These are phyloP conservation scores for Hirtodrosophila histrioides DNA, from an alignment of 2,888 invertebrate genomes.

Conservation along the genomic window DNA sequence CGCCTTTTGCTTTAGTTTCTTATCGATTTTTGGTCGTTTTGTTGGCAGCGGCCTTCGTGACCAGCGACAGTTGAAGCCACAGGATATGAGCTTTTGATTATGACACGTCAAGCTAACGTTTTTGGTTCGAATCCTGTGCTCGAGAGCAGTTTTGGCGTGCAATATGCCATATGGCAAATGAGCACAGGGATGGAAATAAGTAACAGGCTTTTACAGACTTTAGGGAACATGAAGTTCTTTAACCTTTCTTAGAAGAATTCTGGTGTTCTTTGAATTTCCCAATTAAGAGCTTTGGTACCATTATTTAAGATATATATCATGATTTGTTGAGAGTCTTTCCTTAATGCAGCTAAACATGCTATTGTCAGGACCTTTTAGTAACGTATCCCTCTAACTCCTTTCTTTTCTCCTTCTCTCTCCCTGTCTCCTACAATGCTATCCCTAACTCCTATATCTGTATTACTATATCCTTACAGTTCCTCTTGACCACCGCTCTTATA, in stretches of 20 bases:
- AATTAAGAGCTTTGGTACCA: no score
- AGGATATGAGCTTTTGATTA: slow-evolving; percentile 77
- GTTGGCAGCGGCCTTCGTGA: slow-evolving; percentile 59
- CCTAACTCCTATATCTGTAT: background rate
- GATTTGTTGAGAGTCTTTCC: no score
- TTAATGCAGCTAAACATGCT: no score
- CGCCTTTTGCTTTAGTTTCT: slow-evolving; percentile 31
- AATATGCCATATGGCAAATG: no score
- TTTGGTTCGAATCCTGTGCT: slow-evolving; percentile 18
- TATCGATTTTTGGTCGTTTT: slow-evolving; percentile 64
- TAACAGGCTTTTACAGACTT: no score
- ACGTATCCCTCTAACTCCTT: background rate
- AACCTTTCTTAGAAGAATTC: no score
- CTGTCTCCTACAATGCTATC: background rate
- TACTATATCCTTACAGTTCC: slow-evolving; percentile 59
- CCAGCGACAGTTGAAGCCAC: slow-evolving; percentile 62
- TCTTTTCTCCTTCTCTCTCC: background rate
- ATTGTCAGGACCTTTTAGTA: no score
- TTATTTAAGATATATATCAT: no score
- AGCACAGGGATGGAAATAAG: no score
- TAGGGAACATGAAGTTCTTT: no score
- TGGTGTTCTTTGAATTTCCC: no score
- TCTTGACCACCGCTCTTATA: slow-evolving; percentile 80
- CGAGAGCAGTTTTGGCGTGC: no score
- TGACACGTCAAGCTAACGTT: slow-evolving; percentile 59